phyloP scores from a whole-genome alignment of 2,888 invertebrate species.

The Quadriops clusia region DNA sequence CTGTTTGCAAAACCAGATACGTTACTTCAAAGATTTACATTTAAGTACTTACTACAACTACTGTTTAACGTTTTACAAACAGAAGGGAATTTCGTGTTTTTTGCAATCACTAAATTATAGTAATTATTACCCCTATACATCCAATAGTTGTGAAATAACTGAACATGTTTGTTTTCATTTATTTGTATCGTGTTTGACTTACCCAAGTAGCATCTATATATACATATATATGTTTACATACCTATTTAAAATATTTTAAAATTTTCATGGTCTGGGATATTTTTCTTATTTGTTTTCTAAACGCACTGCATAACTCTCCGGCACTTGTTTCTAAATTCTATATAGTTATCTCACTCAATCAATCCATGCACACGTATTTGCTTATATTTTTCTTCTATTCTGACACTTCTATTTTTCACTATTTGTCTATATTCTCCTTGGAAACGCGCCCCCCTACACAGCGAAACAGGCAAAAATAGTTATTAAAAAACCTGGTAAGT shows the following conservation, averaged over 20 bases:
- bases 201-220: conserved; percentile 35
- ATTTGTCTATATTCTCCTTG: conserved; percentile 41
- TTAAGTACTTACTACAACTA: too few relatives aligned
- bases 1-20: conserved; percentile 1
- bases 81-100: too few relatives aligned
- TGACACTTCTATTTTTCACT: conserved; percentile 43
- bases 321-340: conserved; percentile 24
- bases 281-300: conserved; percentile 22
- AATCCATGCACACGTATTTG: conserved; percentile 34
- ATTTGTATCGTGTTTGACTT: conserved; percentile 16
- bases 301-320: conserved; percentile 34
- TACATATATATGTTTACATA: conserved; percentile 12
- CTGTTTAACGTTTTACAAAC: too few relatives aligned
- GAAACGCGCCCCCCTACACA: conserved; percentile 38
- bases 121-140: too few relatives aligned
- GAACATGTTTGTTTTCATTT: too few relatives aligned
- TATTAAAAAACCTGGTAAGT: conserved; percentile 41
- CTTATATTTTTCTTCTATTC: conserved; percentile 40
- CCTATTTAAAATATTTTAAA: conserved; percentile 10
- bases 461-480: conserved; percentile 41
- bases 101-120: too few relatives aligned
- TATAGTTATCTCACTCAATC: conserved; percentile 25
- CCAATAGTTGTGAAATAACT: too few relatives aligned
- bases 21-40: too few relatives aligned
- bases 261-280: conserved; percentile 12